Conservation (phyloP, 30 jellyfish, hydroid and myxozoan genomes). For the Aurelia sp. region DNA sequence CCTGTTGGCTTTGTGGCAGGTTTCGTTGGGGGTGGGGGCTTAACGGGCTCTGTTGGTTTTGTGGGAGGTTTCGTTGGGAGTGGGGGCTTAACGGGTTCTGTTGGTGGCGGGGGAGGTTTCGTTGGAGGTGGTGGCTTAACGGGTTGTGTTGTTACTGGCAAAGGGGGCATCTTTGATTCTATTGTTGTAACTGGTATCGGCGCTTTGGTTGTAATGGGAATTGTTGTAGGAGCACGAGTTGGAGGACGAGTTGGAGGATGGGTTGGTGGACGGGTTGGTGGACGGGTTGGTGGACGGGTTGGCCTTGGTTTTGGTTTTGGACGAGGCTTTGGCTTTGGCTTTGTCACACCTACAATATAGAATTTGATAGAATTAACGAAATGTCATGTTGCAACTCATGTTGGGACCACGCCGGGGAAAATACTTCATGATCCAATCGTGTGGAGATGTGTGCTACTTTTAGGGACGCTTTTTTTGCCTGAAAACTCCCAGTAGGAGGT, state of each 20-base stretch:
- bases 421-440: no score
- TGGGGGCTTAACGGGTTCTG: conserved; percentile 12
- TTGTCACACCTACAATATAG: background rate
- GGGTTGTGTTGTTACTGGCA: background rate
- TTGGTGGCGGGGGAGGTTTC: background rate
- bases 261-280: conserved; percentile 21
- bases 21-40: conserved; percentile 40
- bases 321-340: conserved; percentile 8
- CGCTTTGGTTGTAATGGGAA: conserved; percentile 13
- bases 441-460: no score
- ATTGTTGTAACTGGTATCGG: conserved; percentile 39
- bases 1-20: background rate
- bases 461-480: no score
- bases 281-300: conserved; percentile 13
- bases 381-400: no score
- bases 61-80: background rate
- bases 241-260: background rate
- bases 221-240: no score
- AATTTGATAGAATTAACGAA: no score
- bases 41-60: background rate
- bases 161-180: conserved; percentile 25
- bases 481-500: no score
- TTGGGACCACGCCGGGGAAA: no score
- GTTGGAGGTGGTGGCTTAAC: conserved; percentile 28
- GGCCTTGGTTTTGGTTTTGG: conserved; percentile 45